Conservation (phyloP, 2,888 invertebrate genomes). For the Coelinius sp. region DNA sequence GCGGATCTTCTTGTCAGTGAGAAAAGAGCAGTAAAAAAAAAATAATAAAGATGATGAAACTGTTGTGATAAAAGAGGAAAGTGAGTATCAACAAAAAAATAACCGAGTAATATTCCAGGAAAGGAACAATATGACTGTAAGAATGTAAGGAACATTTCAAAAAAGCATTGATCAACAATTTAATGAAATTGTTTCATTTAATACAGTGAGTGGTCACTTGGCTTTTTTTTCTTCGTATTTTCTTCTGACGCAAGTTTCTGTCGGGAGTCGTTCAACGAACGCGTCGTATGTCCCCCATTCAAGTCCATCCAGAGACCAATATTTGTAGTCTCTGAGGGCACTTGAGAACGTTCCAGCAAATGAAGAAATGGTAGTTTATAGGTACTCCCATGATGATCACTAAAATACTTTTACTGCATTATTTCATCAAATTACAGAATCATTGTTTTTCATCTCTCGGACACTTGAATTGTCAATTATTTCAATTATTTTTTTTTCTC, state of each 20-base stretch:
- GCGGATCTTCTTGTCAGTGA: slow-evolving; percentile 23
- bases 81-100: not conserved
- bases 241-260: slow-evolving; percentile 42
- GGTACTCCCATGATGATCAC: slow-evolving; percentile 17
- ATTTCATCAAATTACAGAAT: slow-evolving; percentile 25
- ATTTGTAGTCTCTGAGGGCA: slow-evolving; percentile 63
- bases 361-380: slow-evolving; percentile 41
- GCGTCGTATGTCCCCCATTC: slow-evolving; percentile 49
- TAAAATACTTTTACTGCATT: slow-evolving; percentile 26
- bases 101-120: slow-evolving; percentile 3
- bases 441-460: not conserved
- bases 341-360: slow-evolving; percentile 55
- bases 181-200: not conserved
- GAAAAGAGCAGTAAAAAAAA: slow-evolving; percentile 17
- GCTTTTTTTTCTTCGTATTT: slow-evolving; percentile 29
- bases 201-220: slow-evolving; percentile 7
- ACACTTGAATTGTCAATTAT: not conserved
- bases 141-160: not conserved
- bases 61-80: slow-evolving; percentile 4
- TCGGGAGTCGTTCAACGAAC: slow-evolving; percentile 63
- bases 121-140: not conserved
- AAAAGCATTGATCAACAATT: slow-evolving; percentile 8
- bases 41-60: not conserved
- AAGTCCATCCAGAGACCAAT: slow-evolving; percentile 55
- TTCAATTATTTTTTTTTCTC: no score